Percentiles rank a stretch among this genome's conserved stretches.
phyloP scores from a whole-genome alignment of 2,113 vertebrate genomes.

The Heptranchias perlo region DNA sequence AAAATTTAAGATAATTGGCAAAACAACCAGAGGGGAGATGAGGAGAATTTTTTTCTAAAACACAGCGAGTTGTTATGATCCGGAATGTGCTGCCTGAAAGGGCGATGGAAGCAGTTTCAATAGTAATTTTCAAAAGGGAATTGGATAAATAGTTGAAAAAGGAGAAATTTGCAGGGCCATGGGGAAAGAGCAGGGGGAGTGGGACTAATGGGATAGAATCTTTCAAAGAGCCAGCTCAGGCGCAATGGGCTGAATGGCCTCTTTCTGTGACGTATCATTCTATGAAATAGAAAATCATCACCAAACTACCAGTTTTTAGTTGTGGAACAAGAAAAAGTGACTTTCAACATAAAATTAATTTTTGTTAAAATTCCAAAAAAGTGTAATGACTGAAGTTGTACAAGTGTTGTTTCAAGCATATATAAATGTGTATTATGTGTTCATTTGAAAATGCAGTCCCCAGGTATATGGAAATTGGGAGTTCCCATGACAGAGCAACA shows the following conservation, averaged over 20 bases:
- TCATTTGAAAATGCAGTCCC: neutral
- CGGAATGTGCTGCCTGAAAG: neutral
- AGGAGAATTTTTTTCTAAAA: neutral
- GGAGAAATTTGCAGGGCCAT: neutral
- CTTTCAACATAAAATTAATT: neutral
- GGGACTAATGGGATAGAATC: neutral
- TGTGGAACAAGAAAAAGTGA: neutral
- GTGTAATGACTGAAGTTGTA: neutral
- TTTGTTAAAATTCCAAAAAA: neutral
- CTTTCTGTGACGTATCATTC: neutral
- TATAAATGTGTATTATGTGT: neutral
- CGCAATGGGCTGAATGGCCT: neutral
- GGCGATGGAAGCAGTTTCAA: neutral
- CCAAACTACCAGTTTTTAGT: neutral
- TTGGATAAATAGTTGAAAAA: neutral
- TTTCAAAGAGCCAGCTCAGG: neutral
- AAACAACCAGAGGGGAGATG: neutral
- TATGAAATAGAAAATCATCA: neutral
- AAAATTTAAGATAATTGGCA: neutral
- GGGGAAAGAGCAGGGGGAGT: neutral
- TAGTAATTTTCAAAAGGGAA: neutral
- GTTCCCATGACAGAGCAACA: neutral
- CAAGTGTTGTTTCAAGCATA: neutral
- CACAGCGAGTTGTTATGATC: neutral
- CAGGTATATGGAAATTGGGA: neutral